Conservation (phyloP, 2,888 invertebrate genomes). For the Agrilus biguttatus region DNA sequence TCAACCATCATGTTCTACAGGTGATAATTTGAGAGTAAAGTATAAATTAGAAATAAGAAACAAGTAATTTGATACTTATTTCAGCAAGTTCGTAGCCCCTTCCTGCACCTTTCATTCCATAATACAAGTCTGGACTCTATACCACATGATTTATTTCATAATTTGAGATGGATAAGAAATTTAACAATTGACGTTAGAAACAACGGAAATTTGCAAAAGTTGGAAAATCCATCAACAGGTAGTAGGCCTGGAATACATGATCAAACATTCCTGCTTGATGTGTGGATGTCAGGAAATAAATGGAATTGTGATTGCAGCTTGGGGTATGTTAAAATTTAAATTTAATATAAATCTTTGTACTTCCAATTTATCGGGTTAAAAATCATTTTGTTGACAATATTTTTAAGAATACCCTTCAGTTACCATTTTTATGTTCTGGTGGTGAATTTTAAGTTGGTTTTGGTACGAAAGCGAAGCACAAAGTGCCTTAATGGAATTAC, state of each 20-base stretch:
- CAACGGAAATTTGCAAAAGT: slow-evolving; percentile 44
- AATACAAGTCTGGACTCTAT: slow-evolving; percentile 64
- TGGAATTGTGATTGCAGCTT: slow-evolving; percentile 71
- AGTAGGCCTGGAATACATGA: slow-evolving; percentile 56
- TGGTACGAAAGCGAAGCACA: too few relatives aligned
- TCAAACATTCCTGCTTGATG: slow-evolving; percentile 56
- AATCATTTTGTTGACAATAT: too few relatives aligned
- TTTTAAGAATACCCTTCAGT: too few relatives aligned
- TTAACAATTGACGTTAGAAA: slow-evolving; percentile 57
- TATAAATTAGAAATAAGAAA: slow-evolving; percentile 2
- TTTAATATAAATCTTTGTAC: too few relatives aligned
- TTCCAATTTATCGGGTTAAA: too few relatives aligned
- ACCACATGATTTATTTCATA: slow-evolving; percentile 51
- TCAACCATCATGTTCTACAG: slow-evolving; percentile 52
- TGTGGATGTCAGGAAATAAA: slow-evolving; percentile 59
- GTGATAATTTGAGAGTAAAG: slow-evolving; percentile 33
- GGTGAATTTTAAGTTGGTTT: too few relatives aligned
- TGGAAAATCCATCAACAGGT: slow-evolving; percentile 64
- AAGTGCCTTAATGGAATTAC: too few relatives aligned
- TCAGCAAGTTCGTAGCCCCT: slow-evolving; percentile 62
- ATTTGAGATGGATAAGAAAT: slow-evolving; percentile 53
- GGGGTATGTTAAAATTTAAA: slow-evolving; percentile 41
- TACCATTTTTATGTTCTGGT: too few relatives aligned
- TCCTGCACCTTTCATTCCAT: slow-evolving; percentile 52
- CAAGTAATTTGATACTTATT: slow-evolving; percentile 15